phyloP scores from a whole-genome alignment of 1,140 invertebrate species.

The Phortica variegata region DNA sequence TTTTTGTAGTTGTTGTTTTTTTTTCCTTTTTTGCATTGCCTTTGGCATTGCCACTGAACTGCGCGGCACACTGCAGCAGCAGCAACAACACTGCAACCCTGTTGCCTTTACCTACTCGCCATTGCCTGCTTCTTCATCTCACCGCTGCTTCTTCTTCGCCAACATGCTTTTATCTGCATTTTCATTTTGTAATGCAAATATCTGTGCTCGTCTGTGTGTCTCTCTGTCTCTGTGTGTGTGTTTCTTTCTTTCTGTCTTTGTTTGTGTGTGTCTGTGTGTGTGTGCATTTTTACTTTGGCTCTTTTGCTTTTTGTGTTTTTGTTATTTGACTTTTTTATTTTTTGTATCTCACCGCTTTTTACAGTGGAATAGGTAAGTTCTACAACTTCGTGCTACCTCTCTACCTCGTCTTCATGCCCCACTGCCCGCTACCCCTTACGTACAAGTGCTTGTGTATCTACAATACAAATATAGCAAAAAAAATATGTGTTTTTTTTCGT shows the following conservation, averaged over 20 bases:
- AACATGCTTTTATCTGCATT: too few species aligned
- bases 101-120: background rate
- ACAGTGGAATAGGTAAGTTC: constrained; percentile 51
- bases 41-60: constrained; percentile 53
- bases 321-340: constrained; percentile 31
- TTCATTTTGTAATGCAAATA: too few species aligned
- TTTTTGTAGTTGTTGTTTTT: too few species aligned
- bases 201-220: too few species aligned
- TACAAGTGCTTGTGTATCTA: too few species aligned
- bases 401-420: too few species aligned
- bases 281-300: too few species aligned
- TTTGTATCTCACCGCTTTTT: constrained; percentile 36
- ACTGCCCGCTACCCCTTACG: too few species aligned
- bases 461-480: background rate
- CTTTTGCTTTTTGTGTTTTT: constrained; percentile 11
- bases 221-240: too few species aligned
- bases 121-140: background rate
- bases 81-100: background rate
- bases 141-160: background rate
- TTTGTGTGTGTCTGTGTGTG: constrained; percentile 1
- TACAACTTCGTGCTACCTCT: constrained; percentile 30
- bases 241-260: background rate
- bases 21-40: constrained; percentile 24
- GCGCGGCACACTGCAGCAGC: constrained; percentile 38
- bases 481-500: background rate